Percentiles rank a stretch among this genome's conserved stretches.
These are phyloP conservation scores for Drosophila rhopaloa DNA, from an alignment of 1,140 invertebrate species.

Conservation along the genomic window DNA sequence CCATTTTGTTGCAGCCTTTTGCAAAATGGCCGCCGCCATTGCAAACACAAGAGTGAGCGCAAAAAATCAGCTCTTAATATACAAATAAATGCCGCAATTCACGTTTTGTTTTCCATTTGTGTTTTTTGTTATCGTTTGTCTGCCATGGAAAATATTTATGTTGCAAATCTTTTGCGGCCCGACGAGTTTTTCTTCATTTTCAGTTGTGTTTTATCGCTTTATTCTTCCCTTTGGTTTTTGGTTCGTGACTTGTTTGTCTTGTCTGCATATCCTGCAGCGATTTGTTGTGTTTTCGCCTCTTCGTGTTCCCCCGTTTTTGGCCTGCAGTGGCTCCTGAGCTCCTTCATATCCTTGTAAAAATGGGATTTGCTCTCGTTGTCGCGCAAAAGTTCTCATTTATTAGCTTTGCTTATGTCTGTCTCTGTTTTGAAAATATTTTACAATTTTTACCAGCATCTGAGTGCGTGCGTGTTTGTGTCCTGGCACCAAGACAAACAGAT, in stretches of 20 bases:
- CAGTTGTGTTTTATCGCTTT: conserved; percentile 15
- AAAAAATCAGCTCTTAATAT: conserved; percentile 74
- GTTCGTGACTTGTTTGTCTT: conserved; percentile 80
- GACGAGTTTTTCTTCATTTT: conserved; percentile 61
- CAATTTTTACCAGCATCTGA: conserved; percentile 65
- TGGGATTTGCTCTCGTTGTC: conserved; percentile 71
- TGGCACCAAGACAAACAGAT: conserved; percentile 76
- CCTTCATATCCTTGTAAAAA: conserved; percentile 63
- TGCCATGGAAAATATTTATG: conserved; percentile 75
- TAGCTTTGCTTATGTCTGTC: conserved; percentile 62
- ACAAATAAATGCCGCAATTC: conserved; percentile 77
- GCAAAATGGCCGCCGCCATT: conserved; percentile 65
- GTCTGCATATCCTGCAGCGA: conserved; percentile 81
- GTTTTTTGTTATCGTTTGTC: conserved; percentile 43
- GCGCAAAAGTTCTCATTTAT: conserved; percentile 78
- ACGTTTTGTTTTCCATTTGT: conserved; percentile 35
- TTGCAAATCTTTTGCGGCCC: conserved; percentile 76
- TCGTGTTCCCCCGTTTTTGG: conserved; percentile 38
- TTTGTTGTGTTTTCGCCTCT: conserved; percentile 46
- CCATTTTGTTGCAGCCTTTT: conserved; percentile 70
- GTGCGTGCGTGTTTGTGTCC: conserved; percentile 46
- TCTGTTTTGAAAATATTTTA: conserved; percentile 70
- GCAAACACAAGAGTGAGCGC: conserved; percentile 15
- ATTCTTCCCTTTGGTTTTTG: conserved; percentile 29
- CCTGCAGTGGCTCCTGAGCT: conserved; percentile 21